phyloP scores from a whole-genome alignment of 2,888 invertebrate genomes.

The Fragum whitleyi region DNA sequence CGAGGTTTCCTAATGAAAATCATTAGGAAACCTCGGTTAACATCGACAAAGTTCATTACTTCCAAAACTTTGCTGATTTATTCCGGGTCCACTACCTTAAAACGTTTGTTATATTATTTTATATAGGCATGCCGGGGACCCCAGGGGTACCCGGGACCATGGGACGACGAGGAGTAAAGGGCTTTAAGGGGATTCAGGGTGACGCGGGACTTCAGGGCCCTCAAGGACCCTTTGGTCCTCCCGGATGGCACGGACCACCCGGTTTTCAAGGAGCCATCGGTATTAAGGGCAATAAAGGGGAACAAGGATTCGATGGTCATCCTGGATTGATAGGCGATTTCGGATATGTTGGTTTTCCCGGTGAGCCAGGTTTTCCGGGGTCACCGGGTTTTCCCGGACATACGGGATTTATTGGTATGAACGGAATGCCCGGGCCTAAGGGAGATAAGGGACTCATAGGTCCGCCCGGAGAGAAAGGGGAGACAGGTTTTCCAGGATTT shows the following conservation, averaged over 20 bases:
- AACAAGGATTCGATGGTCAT: constrained; percentile 45
- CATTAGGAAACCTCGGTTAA: too few species aligned
- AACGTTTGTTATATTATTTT: too few species aligned
- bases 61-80: too few species aligned
- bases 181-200: constrained; percentile 44
- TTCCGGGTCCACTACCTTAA: too few species aligned
- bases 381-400: constrained; percentile 45
- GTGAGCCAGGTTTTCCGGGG: constrained; percentile 47
- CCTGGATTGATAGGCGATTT: constrained; percentile 51
- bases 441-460: constrained; percentile 52
- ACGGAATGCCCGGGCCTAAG: constrained; percentile 46
- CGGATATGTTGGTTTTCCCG: constrained; percentile 48
- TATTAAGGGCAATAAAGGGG: constrained; percentile 52
- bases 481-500: constrained; percentile 39
- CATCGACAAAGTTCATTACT: too few species aligned
- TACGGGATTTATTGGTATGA: constrained; percentile 56
- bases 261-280: constrained; percentile 49
- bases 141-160: constrained; percentile 48
- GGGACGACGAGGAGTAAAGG: constrained; percentile 46
- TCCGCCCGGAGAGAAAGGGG: constrained; percentile 33
- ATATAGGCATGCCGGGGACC: constrained; percentile 47
- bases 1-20: too few species aligned
- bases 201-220: constrained; percentile 49
- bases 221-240: constrained; percentile 56
- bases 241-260: constrained; percentile 52